Evolutionary conservation across 2,888 invertebrate species (phyloP), one percentile per base, ranked within the genome.

Genomic region (Ichneumon xanthorius): DNA sequence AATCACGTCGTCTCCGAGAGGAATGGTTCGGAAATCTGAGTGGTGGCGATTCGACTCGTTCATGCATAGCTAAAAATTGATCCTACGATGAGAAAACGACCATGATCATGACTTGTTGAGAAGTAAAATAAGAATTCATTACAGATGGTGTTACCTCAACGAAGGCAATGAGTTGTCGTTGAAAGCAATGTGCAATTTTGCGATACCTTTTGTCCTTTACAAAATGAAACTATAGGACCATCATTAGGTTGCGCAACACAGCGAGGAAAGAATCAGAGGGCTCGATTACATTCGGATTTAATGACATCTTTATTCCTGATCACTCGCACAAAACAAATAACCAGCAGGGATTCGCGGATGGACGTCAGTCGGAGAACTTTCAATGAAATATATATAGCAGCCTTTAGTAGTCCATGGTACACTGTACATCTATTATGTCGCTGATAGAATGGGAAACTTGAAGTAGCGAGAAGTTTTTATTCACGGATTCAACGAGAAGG

Each of bases 381-480:
- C 48, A 19, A 40, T 73, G 37, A 22, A 9, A 73, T 73, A 61
- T 22, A 61, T 33, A n/a, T 63, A 63, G 5, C 37, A 3, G 19
- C 30, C 50, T 63, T 33, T 16, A 65, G 48, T 7, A 48, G 40
- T 33, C 11, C 50, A 26, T 37, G 16, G 26, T n/a, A 22, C 48
- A 55, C 53, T 58, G n/a, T 50, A 61, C 40, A 37, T 55, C 53
- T 77, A 40, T 77, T 77, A 50, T 72, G 63, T 65, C n/a, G 37
- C 22, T 45, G 63, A 71, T 53, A 72, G 33, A 80, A 71, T 72
- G 71, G 37, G 37, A 65, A 71, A 72, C 71, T 80, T 50, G 71
- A 80, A 80, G 79, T 50, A 53, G 53, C 79, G 19, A 53, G 37
- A 72, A 72, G 79, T 80, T 72, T 80, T 72, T 79, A 61, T 70